Evolutionary conservation across 2,888 invertebrate genomes (phyloP).

Genomic region (Julus scanicus): DNA sequence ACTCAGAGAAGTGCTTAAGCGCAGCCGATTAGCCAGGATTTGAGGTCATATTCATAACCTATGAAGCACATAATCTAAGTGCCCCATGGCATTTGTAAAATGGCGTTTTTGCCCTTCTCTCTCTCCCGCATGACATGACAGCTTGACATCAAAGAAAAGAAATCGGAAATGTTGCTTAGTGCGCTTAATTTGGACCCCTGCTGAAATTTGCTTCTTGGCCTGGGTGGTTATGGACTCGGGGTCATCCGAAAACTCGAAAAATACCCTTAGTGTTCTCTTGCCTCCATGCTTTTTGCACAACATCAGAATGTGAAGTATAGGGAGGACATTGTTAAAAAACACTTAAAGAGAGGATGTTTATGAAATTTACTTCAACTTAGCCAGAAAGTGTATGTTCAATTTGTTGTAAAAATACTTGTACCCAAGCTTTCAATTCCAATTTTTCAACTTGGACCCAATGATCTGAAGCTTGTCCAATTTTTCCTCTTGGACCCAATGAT

Average conservation of each 20-base stretch:
- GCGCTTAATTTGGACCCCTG: conserved; percentile 40
- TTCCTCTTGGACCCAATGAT: too few species aligned
- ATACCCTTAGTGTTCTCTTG: neutral
- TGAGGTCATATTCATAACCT: conserved; percentile 44
- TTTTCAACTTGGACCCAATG: too few species aligned
- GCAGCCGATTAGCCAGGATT: conserved; percentile 44
- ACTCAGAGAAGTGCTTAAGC: conserved; percentile 40
- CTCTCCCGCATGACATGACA: conserved; percentile 21
- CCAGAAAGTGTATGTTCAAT: too few species aligned
- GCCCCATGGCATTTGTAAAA: conserved; percentile 41
- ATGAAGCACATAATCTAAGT: conserved; percentile 21
- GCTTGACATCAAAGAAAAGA: conserved; percentile 43
- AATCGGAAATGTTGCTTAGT: conserved; percentile 42
- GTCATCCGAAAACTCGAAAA: neutral
- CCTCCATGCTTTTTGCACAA: neutral
- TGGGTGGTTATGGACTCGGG: neutral
- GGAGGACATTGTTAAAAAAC: too few species aligned
- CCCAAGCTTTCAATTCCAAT: too few species aligned
- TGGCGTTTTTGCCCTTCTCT: conserved; percentile 21
- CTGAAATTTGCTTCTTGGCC: neutral
- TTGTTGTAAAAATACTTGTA: too few species aligned
- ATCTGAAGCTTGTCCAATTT: too few species aligned
- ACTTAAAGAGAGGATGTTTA: too few species aligned
- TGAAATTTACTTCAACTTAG: too few species aligned
- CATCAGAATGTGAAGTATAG: too few species aligned